Evolutionary conservation across 2,113 vertebrate genomes (phyloP).

Genomic region (Labeo rohita): DNA sequence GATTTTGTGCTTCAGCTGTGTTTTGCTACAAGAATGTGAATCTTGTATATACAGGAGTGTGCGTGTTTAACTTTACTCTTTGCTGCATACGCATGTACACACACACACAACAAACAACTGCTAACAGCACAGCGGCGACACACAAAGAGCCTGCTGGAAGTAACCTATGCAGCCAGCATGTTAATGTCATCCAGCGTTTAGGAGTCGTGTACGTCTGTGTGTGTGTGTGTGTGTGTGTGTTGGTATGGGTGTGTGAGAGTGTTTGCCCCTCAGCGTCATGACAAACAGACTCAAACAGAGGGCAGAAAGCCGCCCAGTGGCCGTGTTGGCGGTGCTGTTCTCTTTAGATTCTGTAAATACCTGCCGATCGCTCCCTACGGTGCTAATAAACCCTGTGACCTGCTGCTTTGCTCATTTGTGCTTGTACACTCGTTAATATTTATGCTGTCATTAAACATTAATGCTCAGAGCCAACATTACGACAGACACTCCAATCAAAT

Average conservation of each 20-base stretch:
- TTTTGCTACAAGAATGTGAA: constrained; percentile 1
- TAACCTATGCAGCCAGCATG: constrained; percentile 58
- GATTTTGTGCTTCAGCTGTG: not conserved
- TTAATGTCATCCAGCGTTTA: constrained; percentile 46
- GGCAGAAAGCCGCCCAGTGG: constrained; percentile 53
- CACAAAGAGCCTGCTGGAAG: constrained; percentile 58
- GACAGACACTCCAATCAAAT: constrained; percentile 18
- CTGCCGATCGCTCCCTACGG: not conserved
- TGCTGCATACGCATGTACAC: constrained; percentile 22
- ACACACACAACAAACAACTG: constrained; percentile 42
- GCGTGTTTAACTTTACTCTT: constrained; percentile 37
- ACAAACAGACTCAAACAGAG: constrained; percentile 40
- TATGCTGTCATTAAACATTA: constrained; percentile 36
- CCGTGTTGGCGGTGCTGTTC: constrained; percentile 38
- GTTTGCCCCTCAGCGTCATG: constrained; percentile 41
- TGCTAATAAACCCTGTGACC: constrained; percentile 15
- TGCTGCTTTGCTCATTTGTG: constrained; percentile 32
- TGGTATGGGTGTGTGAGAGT: constrained; percentile 23
- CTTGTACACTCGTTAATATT: constrained; percentile 24
- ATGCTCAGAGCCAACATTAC: not conserved
- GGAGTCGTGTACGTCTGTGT: constrained; percentile 38
- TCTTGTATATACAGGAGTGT: constrained; percentile 2
- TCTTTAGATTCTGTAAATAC: constrained; percentile 4
- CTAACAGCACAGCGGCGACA: constrained; percentile 49
- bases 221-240: constrained; percentile 30